phyloP scores from a whole-genome alignment of 2,113 vertebrate species.

The Triplophysa tibetana region DNA sequence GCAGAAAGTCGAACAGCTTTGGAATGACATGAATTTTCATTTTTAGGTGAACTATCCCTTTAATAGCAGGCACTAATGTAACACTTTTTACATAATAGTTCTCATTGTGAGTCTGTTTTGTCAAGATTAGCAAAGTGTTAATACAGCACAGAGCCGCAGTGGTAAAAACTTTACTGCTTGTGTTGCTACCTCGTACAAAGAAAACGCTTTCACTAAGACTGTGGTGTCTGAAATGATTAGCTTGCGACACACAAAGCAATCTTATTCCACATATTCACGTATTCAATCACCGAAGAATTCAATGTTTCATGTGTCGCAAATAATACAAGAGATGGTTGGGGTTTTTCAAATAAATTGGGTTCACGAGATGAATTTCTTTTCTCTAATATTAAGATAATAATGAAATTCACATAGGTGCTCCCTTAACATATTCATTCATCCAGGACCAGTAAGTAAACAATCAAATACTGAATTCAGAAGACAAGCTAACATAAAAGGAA shows the following conservation, averaged over 20 bases:
- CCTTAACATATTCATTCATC: conserved; percentile 63
- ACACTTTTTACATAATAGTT: neutral
- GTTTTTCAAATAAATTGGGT: conserved; percentile 68
- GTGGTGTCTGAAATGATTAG: conserved; percentile 75
- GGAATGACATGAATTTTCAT: neutral
- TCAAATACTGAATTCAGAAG: conserved; percentile 67
- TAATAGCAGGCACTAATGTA: neutral
- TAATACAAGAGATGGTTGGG: conserved; percentile 60
- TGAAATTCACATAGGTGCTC: conserved; percentile 65
- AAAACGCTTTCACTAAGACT: conserved; percentile 64
- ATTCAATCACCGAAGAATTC: conserved; percentile 68
- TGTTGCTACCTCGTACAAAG: conserved; percentile 61
- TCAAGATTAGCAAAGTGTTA: neutral
- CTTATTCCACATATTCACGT: conserved; percentile 68
- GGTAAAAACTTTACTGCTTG: neutral
- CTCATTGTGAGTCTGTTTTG: neutral
- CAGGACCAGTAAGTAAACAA: conserved; percentile 67
- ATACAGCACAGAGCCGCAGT: neutral
- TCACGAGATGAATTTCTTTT: conserved; percentile 59
- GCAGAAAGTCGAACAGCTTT: too few relatives aligned
- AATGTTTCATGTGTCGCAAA: conserved; percentile 66
- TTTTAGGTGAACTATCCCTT: neutral
- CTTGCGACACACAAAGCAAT: conserved; percentile 72
- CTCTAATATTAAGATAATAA: conserved; percentile 66
- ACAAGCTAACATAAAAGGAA: conserved; percentile 71